Evolutionary conservation across 2,888 invertebrate species (phyloP).

Genomic region (Bruchidius siliquastri): DNA sequence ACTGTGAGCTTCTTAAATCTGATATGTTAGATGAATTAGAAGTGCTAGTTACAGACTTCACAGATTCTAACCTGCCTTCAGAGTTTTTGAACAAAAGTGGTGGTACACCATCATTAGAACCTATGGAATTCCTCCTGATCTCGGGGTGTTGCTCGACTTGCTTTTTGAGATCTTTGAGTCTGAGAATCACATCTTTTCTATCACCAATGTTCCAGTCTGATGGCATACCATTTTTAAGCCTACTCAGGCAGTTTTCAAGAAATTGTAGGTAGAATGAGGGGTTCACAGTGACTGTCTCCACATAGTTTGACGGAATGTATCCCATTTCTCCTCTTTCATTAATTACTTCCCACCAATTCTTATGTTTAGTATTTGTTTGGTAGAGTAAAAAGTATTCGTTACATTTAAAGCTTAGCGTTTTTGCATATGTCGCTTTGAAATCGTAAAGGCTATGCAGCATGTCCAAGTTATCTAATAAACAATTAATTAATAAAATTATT

Average conservation of each 20-base stretch:
- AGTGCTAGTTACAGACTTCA: conserved; percentile 21
- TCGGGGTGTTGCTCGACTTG: conserved; percentile 50
- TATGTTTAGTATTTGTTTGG: conserved; percentile 72
- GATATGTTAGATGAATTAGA: conserved; percentile 26
- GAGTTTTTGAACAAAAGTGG: conserved; percentile 40
- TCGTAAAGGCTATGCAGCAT: conserved; percentile 81
- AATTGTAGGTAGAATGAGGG: conserved; percentile 69
- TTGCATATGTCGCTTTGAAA: conserved; percentile 78
- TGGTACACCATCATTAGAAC: conserved; percentile 32
- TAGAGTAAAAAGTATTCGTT: conserved; percentile 78
- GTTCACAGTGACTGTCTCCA: conserved; percentile 69
- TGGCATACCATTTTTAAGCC: conserved; percentile 32
- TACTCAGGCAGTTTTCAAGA: conserved; percentile 63
- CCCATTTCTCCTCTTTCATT: conserved; percentile 78
- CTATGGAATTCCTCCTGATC: conserved; percentile 34
- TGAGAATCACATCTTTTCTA: conserved; percentile 59
- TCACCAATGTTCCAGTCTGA: conserved; percentile 41
- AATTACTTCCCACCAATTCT: conserved; percentile 87
- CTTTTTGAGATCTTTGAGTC: conserved; percentile 61
- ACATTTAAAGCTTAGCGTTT: conserved; percentile 75
- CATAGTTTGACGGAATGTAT: conserved; percentile 84
- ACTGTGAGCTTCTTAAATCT: conserved; percentile 20
- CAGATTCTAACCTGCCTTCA: conserved; percentile 37
- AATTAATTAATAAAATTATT: not conserved
- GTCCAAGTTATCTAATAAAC: conserved; percentile 60